A percentile compares a stretch with the other conserved stretches of the same genome.
These are phyloP conservation scores for Sitta carolinensis DNA, from an alignment of 2,797 vertebrate species.

Conservation along the genomic window DNA sequence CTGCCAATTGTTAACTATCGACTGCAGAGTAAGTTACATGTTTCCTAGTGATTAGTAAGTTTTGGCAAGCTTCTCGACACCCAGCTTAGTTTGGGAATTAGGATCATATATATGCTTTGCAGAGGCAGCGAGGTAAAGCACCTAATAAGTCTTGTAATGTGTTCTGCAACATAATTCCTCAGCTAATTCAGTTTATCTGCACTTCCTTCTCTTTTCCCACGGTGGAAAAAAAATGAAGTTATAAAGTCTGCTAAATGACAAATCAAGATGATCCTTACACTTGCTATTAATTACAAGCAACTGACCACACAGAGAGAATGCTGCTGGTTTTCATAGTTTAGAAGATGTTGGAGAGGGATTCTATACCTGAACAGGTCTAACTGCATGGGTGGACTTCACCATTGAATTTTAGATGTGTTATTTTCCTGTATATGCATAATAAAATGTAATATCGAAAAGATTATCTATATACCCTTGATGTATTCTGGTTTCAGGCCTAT, in stretches of 20 bases:
- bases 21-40: conserved; percentile 27
- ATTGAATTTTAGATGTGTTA: background rate
- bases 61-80: conserved; percentile 27
- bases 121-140: background rate
- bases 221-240: background rate
- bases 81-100: conserved; percentile 50
- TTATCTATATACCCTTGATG: background rate
- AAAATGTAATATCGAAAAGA: background rate
- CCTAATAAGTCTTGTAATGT: background rate
- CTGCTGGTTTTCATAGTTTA: background rate
- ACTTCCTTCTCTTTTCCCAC: background rate
- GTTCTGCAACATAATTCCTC: background rate
- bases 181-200: background rate
- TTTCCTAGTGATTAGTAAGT: conserved; percentile 46
- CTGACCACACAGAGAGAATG: background rate
- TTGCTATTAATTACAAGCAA: background rate
- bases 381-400: background rate
- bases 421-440: background rate
- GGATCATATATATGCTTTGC: background rate
- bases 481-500: no score
- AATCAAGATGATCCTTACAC: background rate
- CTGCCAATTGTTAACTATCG: conserved; percentile 37
- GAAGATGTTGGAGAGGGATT: background rate
- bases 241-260: background rate
- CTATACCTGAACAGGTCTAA: background rate